Conservation (phyloP, 2,113 vertebrate genomes). For the Eublepharis macularius region DNA sequence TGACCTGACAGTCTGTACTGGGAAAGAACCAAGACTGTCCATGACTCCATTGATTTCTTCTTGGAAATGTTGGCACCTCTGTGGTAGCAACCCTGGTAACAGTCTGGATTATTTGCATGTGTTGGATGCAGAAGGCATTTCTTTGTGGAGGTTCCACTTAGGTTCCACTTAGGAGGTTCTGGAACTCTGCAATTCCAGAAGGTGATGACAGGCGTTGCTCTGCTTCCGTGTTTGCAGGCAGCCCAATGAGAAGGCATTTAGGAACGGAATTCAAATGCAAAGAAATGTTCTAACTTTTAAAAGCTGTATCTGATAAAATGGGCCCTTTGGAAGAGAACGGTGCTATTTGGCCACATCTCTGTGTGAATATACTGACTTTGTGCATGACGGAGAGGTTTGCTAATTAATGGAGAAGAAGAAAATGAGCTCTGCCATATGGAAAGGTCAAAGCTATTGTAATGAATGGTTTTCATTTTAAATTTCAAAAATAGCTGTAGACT, state of each 20-base stretch:
- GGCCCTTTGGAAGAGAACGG: neutral
- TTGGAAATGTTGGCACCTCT: too few relatives aligned
- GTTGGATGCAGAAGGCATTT: too few relatives aligned
- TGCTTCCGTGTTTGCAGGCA: neutral
- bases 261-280: neutral
- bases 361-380: too few relatives aligned
- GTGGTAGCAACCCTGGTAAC: too few relatives aligned
- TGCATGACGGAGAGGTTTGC: neutral
- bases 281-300: neutral
- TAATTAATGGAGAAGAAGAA: neutral
- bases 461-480: slow-evolving; percentile 34
- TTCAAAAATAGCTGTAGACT: slow-evolving; percentile 15
- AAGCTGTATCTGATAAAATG: neutral
- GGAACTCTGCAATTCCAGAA: too few relatives aligned
- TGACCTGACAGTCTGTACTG: too few relatives aligned
- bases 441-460: slow-evolving; percentile 41
- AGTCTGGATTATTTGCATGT: too few relatives aligned
- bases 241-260: neutral
- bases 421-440: slow-evolving; percentile 27
- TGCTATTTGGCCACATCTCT: neutral
- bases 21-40: too few relatives aligned
- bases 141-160: too few relatives aligned
- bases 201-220: too few relatives aligned
- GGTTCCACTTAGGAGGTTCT: too few relatives aligned
- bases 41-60: too few relatives aligned